Conservation (phyloP, 2,888 invertebrate species). For the Synergus umbraculus region DNA sequence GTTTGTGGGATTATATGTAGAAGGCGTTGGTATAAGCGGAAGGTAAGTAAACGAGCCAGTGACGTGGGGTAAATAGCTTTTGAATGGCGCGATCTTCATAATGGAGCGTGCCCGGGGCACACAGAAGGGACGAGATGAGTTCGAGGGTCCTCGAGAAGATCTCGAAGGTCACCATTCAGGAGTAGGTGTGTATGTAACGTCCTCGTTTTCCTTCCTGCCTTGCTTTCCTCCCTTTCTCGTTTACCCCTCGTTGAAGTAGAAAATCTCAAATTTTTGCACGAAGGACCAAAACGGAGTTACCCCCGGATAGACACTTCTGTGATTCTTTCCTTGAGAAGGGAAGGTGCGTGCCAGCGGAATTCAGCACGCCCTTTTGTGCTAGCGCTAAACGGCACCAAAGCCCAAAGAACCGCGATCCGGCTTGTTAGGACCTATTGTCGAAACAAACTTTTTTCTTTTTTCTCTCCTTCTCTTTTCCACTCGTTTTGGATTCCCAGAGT, state of each 20-base stretch:
- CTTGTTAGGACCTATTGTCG: constrained; percentile 74
- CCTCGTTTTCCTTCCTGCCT: constrained; percentile 54
- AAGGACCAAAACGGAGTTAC: constrained; percentile 45
- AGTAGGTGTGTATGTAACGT: constrained; percentile 55
- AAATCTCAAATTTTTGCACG: constrained; percentile 53
- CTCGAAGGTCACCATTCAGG: constrained; percentile 59
- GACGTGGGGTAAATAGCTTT: constrained; percentile 60
- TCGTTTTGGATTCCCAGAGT: constrained; percentile 6
- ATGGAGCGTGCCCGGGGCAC: constrained; percentile 47
- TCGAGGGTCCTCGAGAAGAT: constrained; percentile 61
- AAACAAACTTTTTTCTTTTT: constrained; percentile 54
- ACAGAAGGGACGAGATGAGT: constrained; percentile 51
- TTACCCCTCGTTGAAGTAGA: constrained; percentile 34
- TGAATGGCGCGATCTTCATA: constrained; percentile 53
- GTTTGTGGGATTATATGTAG: constrained; percentile 19
- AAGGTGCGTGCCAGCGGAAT: constrained; percentile 59
- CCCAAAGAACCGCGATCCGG: constrained; percentile 63
- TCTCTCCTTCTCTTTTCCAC: constrained; percentile 46
- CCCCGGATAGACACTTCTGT: constrained; percentile 53
- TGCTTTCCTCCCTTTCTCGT: constrained; percentile 46
- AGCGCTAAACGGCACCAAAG: constrained; percentile 73
- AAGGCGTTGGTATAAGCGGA: constrained; percentile 42
- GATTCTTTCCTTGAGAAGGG: constrained; percentile 49
- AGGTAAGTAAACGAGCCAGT: constrained; percentile 56
- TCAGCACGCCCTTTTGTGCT: constrained; percentile 68